Conservation (phyloP, 1,140 invertebrate genomes). For the Zaprionus davidi region DNA sequence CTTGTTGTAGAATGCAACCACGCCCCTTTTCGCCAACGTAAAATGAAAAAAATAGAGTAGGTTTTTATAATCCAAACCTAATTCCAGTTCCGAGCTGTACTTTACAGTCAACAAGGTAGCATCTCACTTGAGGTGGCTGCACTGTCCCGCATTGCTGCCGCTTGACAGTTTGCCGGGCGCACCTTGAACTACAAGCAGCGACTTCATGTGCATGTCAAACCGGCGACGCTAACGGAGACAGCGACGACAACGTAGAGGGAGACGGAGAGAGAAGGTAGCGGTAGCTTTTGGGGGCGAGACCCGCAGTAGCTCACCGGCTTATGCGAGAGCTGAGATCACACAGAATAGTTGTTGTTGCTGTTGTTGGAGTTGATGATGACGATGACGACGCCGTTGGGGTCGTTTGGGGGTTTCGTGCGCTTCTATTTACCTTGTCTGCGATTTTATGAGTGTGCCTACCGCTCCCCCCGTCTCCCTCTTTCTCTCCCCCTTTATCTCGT, state of each 20-base stretch:
- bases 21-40: neutral
- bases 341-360: constrained; percentile 23
- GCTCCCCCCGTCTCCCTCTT: constrained; percentile 1
- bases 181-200: constrained; percentile 72
- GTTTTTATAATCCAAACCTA: no score
- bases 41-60: neutral
- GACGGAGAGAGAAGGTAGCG: neutral
- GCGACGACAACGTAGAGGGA: neutral
- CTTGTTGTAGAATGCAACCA: neutral
- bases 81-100: no score
- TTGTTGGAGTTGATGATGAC: constrained; percentile 29
- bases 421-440: constrained; percentile 76
- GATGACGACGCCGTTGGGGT: constrained; percentile 38
- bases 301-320: constrained; percentile 31
- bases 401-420: constrained; percentile 16
- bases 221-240: constrained; percentile 33
- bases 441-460: constrained; percentile 44
- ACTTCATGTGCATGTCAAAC: constrained; percentile 36
- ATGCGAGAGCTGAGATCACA: constrained; percentile 69
- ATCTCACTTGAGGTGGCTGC: neutral
- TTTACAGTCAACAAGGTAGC: neutral
- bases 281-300: constrained; percentile 14
- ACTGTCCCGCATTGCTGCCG: constrained; percentile 50
- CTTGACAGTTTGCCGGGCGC: constrained; percentile 42
- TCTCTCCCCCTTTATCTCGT: neutral